Evolutionary conservation across 2,888 invertebrate genomes (phyloP).

Genomic region (Thelaira solivaga): DNA sequence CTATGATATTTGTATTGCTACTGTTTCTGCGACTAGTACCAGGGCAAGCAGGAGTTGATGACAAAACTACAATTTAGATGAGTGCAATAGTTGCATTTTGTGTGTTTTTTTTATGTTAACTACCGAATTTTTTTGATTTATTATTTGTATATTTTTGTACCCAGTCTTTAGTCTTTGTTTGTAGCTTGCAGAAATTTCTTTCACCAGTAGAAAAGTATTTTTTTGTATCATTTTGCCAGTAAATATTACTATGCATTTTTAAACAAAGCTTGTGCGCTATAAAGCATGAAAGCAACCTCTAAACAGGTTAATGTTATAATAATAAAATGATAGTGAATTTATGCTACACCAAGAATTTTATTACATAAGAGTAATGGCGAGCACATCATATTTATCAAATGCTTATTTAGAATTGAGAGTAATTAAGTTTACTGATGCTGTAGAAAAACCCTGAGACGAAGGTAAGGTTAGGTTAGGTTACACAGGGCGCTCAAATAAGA

Average conservation of each 20-base stretch:
- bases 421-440: no score
- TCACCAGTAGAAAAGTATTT: not conserved
- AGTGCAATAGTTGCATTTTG: constrained; percentile 22
- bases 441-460: no score
- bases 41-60: not conserved
- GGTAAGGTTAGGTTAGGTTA: no score
- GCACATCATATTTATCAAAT: no score
- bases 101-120: constrained; percentile 25
- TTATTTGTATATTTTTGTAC: not conserved
- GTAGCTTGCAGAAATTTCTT: not conserved
- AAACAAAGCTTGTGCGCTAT: not conserved
- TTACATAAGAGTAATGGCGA: no score
- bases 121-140: no score
- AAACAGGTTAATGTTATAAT: not conserved
- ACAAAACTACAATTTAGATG: constrained; percentile 21
- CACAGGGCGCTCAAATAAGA: no score
- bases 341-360: no score
- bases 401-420: no score
- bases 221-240: not conserved
- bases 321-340: no score
- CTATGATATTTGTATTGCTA: not conserved
- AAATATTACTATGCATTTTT: not conserved
- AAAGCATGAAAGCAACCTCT: no score
- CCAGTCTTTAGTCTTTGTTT: not conserved
- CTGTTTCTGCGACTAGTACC: not conserved